Evolutionary conservation across 2,113 vertebrate species (phyloP).

Genomic region (Dendrocopos noguchii): DNA sequence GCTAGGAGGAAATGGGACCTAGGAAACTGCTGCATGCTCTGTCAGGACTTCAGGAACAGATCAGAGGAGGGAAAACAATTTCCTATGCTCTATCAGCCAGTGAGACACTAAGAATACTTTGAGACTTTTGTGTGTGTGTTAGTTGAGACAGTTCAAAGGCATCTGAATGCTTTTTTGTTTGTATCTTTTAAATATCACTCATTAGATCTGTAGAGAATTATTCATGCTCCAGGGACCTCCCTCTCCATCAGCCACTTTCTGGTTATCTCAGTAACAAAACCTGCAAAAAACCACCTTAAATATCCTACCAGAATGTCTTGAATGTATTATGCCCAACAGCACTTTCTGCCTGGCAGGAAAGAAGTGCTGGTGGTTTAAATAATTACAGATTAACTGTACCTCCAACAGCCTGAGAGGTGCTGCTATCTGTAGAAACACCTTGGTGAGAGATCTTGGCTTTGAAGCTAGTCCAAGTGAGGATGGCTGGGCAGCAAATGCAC

Average conservation of each 20-base stretch:
- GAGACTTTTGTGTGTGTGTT: not conserved
- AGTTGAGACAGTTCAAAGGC: not conserved
- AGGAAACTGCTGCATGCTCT: not conserved
- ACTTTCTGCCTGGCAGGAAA: constrained; percentile 6
- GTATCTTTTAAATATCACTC: not conserved
- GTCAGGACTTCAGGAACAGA: not conserved
- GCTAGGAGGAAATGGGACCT: not conserved
- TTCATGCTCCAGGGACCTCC: not conserved
- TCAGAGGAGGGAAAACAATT: not conserved
- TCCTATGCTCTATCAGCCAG: not conserved
- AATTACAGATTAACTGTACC: constrained; percentile 30
- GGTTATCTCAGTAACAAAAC: not conserved
- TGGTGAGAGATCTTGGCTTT: constrained; percentile 18
- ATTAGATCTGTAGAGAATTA: not conserved
- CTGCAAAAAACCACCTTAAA: not conserved
- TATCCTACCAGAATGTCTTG: not conserved
- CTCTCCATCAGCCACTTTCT: not conserved
- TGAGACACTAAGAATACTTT: not conserved
- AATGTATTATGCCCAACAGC: not conserved
- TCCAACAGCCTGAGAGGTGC: not conserved
- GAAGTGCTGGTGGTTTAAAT: constrained; percentile 33
- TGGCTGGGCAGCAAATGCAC: not conserved
- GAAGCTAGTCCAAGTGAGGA: not conserved
- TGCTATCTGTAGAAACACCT: constrained; percentile 34
- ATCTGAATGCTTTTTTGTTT: not conserved